A percentile compares a stretch with the other conserved stretches of the same genome.
These are phyloP conservation scores for Amblyteles armatorius DNA, from an alignment of 2,888 invertebrate genomes.

Conservation along the genomic window DNA sequence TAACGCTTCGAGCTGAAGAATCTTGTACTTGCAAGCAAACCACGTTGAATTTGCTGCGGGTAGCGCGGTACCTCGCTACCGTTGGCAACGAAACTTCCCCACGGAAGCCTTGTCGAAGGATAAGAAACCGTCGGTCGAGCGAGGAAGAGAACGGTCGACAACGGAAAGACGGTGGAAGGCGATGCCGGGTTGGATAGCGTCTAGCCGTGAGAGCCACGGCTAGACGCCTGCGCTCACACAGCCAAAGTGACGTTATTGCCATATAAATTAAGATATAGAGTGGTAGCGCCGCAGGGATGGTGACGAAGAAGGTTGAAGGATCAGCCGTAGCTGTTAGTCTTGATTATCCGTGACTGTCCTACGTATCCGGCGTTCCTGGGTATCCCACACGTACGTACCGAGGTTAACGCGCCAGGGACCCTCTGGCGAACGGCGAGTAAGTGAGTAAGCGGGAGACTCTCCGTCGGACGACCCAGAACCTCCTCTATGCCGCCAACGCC, in stretches of 20 bases:
- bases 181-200: constrained; percentile 18
- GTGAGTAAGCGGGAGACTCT: constrained; percentile 35
- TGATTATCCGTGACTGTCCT: constrained; percentile 83
- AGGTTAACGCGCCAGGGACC: constrained; percentile 35
- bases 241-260: constrained; percentile 82
- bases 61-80: constrained; percentile 21
- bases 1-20: constrained; percentile 56
- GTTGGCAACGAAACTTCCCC: constrained; percentile 45
- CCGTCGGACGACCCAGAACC: constrained; percentile 4
- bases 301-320: constrained; percentile 82
- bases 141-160: constrained; percentile 50
- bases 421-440: constrained; percentile 51
- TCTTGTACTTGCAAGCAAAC: constrained; percentile 45
- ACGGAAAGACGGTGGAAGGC: constrained; percentile 47
- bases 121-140: constrained; percentile 53
- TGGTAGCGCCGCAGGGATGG: constrained; percentile 70
- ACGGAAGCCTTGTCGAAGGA: constrained; percentile 60
- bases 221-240: constrained; percentile 55
- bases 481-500: constrained; percentile 63
- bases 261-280: constrained; percentile 83
- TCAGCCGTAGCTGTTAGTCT: constrained; percentile 83
- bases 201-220: constrained; percentile 43
- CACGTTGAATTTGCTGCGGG: constrained; percentile 32
- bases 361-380: constrained; percentile 50
- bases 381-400: constrained; percentile 29